These are phyloP conservation scores for Percina caprodes DNA, from an alignment of 2,113 vertebrate species.

Conservation along the genomic window DNA sequence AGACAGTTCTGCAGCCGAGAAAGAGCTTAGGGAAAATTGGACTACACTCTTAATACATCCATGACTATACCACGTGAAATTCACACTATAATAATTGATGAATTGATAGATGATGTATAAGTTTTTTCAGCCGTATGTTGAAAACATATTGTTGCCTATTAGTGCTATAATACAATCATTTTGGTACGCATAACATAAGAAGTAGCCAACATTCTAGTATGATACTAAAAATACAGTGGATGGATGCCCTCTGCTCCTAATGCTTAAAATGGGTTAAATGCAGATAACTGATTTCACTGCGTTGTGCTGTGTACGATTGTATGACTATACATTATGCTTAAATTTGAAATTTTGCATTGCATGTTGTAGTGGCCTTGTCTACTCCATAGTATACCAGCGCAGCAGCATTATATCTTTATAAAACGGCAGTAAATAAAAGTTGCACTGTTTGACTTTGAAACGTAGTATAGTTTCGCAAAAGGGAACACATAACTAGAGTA, in stretches of 20 bases:
- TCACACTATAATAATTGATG: neutral
- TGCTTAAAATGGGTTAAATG: too few relatives aligned
- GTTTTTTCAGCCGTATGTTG: neutral
- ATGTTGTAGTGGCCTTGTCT: too few relatives aligned
- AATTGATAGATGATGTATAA: neutral
- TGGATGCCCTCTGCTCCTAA: too few relatives aligned
- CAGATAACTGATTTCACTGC: too few relatives aligned
- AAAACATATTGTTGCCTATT: neutral
- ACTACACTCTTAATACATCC: neutral
- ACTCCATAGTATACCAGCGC: neutral
- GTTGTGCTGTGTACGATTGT: too few relatives aligned
- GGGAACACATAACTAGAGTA: neutral
- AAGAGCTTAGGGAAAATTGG: constrained; percentile 19
- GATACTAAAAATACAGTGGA: too few relatives aligned
- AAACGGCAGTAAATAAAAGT: neutral
- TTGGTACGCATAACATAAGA: too few relatives aligned
- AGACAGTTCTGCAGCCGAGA: constrained; percentile 51
- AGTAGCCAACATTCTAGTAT: too few relatives aligned
- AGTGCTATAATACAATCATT: too few relatives aligned
- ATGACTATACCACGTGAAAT: constrained; percentile 73
- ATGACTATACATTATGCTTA: too few relatives aligned
- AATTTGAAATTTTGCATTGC: too few relatives aligned
- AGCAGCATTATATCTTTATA: neutral
- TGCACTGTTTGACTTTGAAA: neutral
- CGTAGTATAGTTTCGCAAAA: neutral